These are phyloP conservation scores for Nudaria mundana DNA, from an alignment of 2,888 invertebrate genomes.

Conservation along the genomic window DNA sequence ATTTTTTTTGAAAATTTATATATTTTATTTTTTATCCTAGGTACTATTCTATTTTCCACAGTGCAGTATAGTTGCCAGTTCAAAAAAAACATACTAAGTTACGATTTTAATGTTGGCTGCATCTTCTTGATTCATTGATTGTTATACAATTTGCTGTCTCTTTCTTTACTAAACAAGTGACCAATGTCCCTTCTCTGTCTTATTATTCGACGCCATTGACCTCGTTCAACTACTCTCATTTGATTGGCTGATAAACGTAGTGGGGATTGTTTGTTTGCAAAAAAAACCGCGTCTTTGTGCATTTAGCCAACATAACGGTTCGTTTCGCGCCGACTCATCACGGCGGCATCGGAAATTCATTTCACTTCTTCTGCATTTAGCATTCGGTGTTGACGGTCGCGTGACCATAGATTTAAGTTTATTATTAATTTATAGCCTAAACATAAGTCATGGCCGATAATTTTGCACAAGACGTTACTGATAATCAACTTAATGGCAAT, in stretches of 20 bases:
- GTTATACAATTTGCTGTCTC: slow-evolving; percentile 31
- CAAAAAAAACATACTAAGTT: no score
- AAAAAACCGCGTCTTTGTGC: slow-evolving; percentile 50
- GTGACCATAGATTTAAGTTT: slow-evolving; percentile 73
- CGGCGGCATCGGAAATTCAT: no score
- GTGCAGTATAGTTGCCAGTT: no score
- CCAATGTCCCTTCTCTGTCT: slow-evolving; percentile 40
- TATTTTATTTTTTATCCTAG: no score
- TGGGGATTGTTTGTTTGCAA: slow-evolving; percentile 40
- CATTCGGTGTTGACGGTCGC: slow-evolving; percentile 77
- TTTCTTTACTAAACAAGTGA: slow-evolving; percentile 27
- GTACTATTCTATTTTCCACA: no score
- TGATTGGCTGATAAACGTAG: slow-evolving; percentile 49
- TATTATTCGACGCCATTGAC: slow-evolving; percentile 61
- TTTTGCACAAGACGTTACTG: slow-evolving; percentile 88
- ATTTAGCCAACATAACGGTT: slow-evolving; percentile 49
- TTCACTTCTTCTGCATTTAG: slow-evolving; percentile 78
- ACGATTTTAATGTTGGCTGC: slow-evolving; percentile 44
- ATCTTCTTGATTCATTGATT: slow-evolving; percentile 41
- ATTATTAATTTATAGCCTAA: slow-evolving; percentile 80
- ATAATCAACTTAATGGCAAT: slow-evolving; percentile 84
- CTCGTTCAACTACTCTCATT: slow-evolving; percentile 37
- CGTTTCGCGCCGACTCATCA: slow-evolving; percentile 63
- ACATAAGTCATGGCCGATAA: slow-evolving; percentile 86
- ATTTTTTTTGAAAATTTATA: no score